Base-by-base conservation (phyloP, 1,140 invertebrate genomes). In the Formica exsecta region DNA sequence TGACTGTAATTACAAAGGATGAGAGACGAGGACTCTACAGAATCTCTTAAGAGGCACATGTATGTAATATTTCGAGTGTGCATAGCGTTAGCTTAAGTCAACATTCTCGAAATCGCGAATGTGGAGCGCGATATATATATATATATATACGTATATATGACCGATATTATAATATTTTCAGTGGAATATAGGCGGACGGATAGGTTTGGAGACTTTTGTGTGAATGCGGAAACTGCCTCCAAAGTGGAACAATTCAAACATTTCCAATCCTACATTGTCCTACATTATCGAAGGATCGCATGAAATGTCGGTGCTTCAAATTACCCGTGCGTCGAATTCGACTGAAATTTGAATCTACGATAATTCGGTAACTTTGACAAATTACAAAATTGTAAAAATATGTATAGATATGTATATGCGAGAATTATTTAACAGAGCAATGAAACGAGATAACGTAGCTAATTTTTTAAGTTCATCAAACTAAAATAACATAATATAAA, bases 31-130 rank as follows among this genome's bases (percentile, higher is more conserved):
- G 41, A 32, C n/a, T 80, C 16, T 61, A 13, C 16, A 11, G 61
- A 44, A 59, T 25, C 48, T 79, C 75, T 85, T 80, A 48, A 65
- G 70, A 74, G 38, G 29, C 19, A 51, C 51, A 48, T 38, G 65
- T 38, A 77, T 68, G 81, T 54, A 84, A 84, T 86, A 86, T 86
- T 86, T 86, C 80, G n/a, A 84, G 44, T 86, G 59, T 73, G 57
- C 68, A 86, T 16, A 61, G 62, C 61, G 22, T 4, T 4, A 32
- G 32, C 38, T 70, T 79, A 36, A 66, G 64, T 70, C 54, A 86
- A 86, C 64, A 79, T 32, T 36, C 41, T 77, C 62, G n/a, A 32
- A 86, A 79, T 80, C 51, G 54, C 19, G 38, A 77, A 70, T 65
- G 29, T 80, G 22, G 5, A 48, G 38, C 62, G 6, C 22, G 48